Evolutionary conservation across 2,113 vertebrate genomes (phyloP).

Genomic region (Pionites leucogaster): DNA sequence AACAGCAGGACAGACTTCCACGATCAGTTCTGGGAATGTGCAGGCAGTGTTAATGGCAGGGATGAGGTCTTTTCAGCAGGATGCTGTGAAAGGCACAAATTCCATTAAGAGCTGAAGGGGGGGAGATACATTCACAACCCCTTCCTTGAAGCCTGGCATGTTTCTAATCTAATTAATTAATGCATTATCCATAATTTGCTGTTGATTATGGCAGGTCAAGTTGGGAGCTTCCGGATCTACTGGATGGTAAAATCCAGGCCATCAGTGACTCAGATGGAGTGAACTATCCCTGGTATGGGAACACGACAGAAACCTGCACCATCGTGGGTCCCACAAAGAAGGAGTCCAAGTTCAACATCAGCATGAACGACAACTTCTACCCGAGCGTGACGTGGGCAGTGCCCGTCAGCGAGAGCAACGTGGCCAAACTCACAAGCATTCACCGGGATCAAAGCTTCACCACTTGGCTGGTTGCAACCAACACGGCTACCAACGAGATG

Average conservation of each 20-base stretch:
- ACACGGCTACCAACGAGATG: conserved; percentile 86
- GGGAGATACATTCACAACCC: background rate
- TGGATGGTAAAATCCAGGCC: conserved; percentile 88
- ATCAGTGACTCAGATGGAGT: conserved; percentile 97
- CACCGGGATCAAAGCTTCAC: conserved; percentile 96
- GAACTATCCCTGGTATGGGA: conserved; percentile 98
- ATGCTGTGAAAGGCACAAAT: background rate
- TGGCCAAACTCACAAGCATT: conserved; percentile 90
- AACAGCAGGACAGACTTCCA: background rate
- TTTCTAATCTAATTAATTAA: background rate
- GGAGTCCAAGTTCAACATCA: conserved; percentile 91
- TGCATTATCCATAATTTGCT: background rate
- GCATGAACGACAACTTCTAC: conserved; percentile 99
- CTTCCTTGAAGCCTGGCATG: accelerated
- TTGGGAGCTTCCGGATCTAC: conserved; percentile 95
- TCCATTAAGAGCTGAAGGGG: background rate
- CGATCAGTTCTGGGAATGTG: background rate
- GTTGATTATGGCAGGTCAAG: conserved; percentile 84
- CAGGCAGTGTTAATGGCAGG: background rate
- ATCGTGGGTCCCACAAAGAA: conserved; percentile 92
- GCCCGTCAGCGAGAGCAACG: conserved; percentile 92
- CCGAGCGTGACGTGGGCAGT: conserved; percentile 98
- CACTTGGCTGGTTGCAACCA: conserved; percentile 96
- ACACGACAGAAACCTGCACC: conserved; percentile 95
- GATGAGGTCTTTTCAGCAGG: background rate